Percentiles rank a stretch among this genome's conserved stretches.
Conservation (phyloP, 1,140 invertebrate species). For the Ladona fulva region DNA sequence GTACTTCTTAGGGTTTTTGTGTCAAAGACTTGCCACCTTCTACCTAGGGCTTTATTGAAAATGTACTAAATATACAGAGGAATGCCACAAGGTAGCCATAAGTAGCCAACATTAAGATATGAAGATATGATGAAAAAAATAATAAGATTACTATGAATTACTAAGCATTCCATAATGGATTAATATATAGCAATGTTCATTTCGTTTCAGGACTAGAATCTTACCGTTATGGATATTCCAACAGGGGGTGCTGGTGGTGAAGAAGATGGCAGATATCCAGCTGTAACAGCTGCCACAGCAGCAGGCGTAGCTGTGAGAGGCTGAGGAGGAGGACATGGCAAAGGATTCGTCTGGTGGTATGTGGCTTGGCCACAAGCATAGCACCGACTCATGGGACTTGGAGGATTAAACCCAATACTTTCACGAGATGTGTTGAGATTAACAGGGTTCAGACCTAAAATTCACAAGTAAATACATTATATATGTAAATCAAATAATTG, state of each 20-base stretch:
- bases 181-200: too few species aligned
- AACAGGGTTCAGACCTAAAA: conserved; percentile 33
- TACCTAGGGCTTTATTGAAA: too few species aligned
- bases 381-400: conserved; percentile 58
- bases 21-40: too few species aligned
- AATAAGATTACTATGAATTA: too few species aligned
- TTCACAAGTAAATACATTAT: too few species aligned
- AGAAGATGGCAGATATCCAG: conserved; percentile 27
- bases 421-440: conserved; percentile 39
- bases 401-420: conserved; percentile 43
- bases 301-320: conserved; percentile 24
- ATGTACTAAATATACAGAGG: too few species aligned
- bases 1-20: too few species aligned
- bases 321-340: not conserved
- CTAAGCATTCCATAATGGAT: too few species aligned
- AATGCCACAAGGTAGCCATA: too few species aligned
- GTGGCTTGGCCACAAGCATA: conserved; percentile 60
- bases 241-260: conserved; percentile 28
- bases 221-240: conserved; percentile 24
- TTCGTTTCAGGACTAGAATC: conserved; percentile 20
- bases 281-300: conserved; percentile 25
- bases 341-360: conserved; percentile 24
- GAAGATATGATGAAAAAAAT: too few species aligned
- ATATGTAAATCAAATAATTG: too few species aligned
- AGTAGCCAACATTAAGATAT: too few species aligned